phyloP scores from a whole-genome alignment of 2,113 vertebrate species.

The Ameiurus melas region DNA sequence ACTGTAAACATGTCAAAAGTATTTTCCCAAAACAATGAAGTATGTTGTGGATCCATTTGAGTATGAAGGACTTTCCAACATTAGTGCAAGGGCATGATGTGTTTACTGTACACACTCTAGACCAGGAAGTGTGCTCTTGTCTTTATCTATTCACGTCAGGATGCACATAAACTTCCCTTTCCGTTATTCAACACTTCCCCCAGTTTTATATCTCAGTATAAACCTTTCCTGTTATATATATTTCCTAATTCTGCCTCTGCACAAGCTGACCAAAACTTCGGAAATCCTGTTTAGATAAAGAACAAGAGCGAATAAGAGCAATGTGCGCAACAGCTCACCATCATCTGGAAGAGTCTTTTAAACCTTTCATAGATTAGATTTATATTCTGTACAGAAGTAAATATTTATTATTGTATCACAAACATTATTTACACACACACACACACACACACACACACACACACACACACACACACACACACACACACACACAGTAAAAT shows the following conservation, averaged over 20 bases:
- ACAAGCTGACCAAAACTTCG: not conserved
- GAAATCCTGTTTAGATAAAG: not conserved
- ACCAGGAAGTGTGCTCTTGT: not conserved
- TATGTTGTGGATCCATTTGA: not conserved
- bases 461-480: not conserved
- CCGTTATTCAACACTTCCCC: not conserved
- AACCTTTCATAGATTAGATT: not conserved
- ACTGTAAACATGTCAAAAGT: not conserved
- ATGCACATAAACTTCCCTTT: not conserved
- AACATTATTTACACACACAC: not conserved
- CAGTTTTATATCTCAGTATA: not conserved
- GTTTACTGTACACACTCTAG: not conserved
- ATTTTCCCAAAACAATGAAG: not conserved
- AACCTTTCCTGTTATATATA: not conserved
- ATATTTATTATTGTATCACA: not conserved
- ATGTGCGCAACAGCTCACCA: not conserved
- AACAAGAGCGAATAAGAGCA: not conserved
- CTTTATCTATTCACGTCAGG: not conserved
- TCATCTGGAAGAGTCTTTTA: not conserved
- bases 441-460: no score
- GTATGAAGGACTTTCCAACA: not conserved
- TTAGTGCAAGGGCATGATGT: not conserved
- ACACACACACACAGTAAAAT: not conserved
- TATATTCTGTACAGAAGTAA: not conserved
- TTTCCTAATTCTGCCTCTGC: not conserved